Percentiles rank a stretch among this genome's conserved stretches.
phyloP scores from a whole-genome alignment of 2,113 vertebrate genomes.

The Perca flavescens region DNA sequence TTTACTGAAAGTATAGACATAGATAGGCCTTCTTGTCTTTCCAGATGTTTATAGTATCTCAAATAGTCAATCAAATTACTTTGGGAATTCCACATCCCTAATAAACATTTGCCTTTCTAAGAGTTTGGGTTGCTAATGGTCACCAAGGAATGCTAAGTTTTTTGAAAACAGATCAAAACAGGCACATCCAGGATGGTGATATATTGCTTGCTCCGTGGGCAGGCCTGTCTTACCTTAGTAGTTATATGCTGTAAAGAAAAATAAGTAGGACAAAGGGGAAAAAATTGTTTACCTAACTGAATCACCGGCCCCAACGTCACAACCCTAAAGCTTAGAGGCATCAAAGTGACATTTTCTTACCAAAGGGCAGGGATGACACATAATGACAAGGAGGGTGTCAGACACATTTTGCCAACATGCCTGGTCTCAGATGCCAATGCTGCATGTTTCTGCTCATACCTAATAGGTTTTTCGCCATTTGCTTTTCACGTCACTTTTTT shows the following conservation, averaged over 20 bases:
- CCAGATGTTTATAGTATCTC: background rate
- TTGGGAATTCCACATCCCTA: background rate
- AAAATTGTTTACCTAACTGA: background rate
- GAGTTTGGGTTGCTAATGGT: background rate
- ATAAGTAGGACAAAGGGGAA: background rate
- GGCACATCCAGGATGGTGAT: background rate
- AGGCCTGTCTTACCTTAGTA: background rate
- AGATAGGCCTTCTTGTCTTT: background rate
- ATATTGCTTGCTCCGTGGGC: background rate
- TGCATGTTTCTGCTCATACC: constrained; percentile 37
- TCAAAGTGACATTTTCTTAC: constrained; percentile 52
- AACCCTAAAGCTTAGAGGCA: background rate
- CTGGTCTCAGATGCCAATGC: constrained; percentile 47
- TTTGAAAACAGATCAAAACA: background rate
- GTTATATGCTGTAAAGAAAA: background rate
- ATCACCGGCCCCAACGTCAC: background rate
- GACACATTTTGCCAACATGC: constrained; percentile 47
- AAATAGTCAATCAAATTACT: background rate
- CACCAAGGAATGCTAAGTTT: background rate
- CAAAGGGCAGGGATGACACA: constrained; percentile 63
- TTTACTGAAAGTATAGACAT: constrained; percentile 14
- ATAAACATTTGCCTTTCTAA: background rate
- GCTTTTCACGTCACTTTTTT: constrained; percentile 57
- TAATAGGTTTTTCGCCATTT: constrained; percentile 28
- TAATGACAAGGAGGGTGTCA: constrained; percentile 42